A percentile compares a stretch with the other conserved stretches of the same genome.
phyloP scores from a whole-genome alignment of 2,113 vertebrate species.

The Oryzias curvinotus region DNA sequence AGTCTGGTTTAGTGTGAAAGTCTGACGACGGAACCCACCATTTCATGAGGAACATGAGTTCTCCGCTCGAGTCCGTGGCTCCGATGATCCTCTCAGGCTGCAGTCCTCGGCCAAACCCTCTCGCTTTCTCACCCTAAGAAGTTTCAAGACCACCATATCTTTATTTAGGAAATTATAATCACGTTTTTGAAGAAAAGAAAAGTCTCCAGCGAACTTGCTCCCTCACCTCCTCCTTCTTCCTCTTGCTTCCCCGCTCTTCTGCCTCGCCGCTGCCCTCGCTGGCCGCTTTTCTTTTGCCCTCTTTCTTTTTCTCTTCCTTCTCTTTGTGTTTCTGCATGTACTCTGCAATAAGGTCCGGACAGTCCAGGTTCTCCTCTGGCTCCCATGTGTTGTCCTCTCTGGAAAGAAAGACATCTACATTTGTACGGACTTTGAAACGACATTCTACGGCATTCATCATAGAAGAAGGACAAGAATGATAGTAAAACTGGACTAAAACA shows the following conservation, averaged over 20 bases:
- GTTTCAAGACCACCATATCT: not conserved
- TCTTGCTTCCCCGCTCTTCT: constrained; percentile 93
- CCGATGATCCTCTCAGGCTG: constrained; percentile 96
- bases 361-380: constrained; percentile 96
- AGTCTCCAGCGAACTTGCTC: too few relatives aligned
- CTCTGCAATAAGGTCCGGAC: constrained; percentile 94
- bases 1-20: not conserved
- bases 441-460: too few relatives aligned
- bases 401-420: not conserved
- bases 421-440: too few relatives aligned
- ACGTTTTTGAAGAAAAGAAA: too few relatives aligned
- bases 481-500: not conserved
- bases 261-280: constrained; percentile 81
- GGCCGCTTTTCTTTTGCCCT: constrained; percentile 85
- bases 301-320: constrained; percentile 83
- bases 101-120: constrained; percentile 92
- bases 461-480: not conserved
- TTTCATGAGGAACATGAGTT: constrained; percentile 99
- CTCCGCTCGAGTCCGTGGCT: constrained; percentile 93
- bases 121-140: constrained; percentile 69
- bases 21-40: constrained; percentile 78
- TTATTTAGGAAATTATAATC: too few relatives aligned
- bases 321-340: constrained; percentile 91
- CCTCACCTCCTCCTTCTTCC: constrained; percentile 94
- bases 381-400: constrained; percentile 99